Evolutionary conservation across 1,140 invertebrate species (phyloP), one percentile per base, ranked within the genome.

Genomic region (Drosophila virilis): DNA sequence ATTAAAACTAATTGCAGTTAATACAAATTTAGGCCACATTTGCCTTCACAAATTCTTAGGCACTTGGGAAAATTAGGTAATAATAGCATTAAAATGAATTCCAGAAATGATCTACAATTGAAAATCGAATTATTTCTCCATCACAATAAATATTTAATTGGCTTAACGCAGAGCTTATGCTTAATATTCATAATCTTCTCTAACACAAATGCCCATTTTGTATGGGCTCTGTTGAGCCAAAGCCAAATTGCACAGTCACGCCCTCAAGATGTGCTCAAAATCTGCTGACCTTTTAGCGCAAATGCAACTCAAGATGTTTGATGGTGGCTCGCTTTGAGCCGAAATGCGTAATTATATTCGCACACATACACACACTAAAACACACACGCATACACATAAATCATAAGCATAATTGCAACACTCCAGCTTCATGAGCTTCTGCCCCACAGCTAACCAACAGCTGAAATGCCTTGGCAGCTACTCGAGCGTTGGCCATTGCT

Each of bases 361-460:
- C 38, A 9, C 45, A 17, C 13, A 40, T 7, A 2, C 40, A 46
- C 35, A 55, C 48, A 46, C 37, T 10, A 28, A 8, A 17, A 55
- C 8, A 61, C 13, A 32, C 38, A 35, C 33, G 38, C 28, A 17
- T 15, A 37, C 17, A 65, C 54, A 85, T 80, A 74, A 84, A 84
- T 84, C 74, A 84, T 84, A 67, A 48, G 61, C 51, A 71, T 77
- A 71, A 77, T 71, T 67, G 74, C 57, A 61, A 60, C 59, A 76
- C 50, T 60, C 54, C 9, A 58, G 51, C 37, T 51, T 48, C 15
- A 28, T 50, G 52, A 66, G 62, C 40, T 59, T 40, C 55, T 68
- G 54, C 17, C 13, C 13, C 48, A 38, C 28, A 37, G 22, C 57
- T 50, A 37, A 69, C 52, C 50, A 38, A 40, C 43, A 12, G 72